phyloP scores from a whole-genome alignment of 2,888 invertebrate species.

The Marronus borbonicus region DNA sequence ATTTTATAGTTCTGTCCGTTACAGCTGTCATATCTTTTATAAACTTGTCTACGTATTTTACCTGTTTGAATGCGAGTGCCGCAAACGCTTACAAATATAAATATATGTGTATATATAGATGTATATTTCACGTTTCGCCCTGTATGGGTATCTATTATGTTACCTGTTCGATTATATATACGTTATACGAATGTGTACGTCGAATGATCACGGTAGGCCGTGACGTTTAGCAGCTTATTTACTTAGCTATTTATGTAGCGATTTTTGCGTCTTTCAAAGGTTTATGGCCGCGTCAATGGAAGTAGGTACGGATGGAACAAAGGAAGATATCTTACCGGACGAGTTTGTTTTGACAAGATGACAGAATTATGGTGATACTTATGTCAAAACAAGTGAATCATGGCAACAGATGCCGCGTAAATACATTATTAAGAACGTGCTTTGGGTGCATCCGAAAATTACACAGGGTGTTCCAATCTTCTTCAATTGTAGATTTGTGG shows the following conservation, averaged over 20 bases:
- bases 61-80: slow-evolving; percentile 55
- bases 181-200: slow-evolving; percentile 19
- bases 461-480: too few species aligned
- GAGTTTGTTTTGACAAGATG: slow-evolving; percentile 9
- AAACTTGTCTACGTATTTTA: slow-evolving; percentile 64
- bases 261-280: slow-evolving; percentile 12
- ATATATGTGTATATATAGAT: slow-evolving; percentile 27
- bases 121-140: slow-evolving; percentile 21
- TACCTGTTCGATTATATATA: slow-evolving; percentile 24
- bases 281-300: not conserved
- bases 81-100: slow-evolving; percentile 47
- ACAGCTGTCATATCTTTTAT: slow-evolving; percentile 69
- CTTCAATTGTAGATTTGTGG: too few species aligned
- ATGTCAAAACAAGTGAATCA: slow-evolving; percentile 12
- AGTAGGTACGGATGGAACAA: slow-evolving; percentile 10
- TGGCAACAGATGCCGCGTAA: too few species aligned
- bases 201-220: slow-evolving; percentile 28
- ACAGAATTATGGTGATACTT: slow-evolving; percentile 17
- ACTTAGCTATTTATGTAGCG: slow-evolving; percentile 6
- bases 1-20: slow-evolving; percentile 65
- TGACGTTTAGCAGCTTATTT: slow-evolving; percentile 39
- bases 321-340: slow-evolving; percentile 2
- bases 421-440: too few species aligned
- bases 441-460: too few species aligned
- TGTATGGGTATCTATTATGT: slow-evolving; percentile 26